A percentile compares a stretch with the other conserved stretches of the same genome.
Conservation (phyloP, 2,113 vertebrate genomes). For the Xyliphius kryptos region DNA sequence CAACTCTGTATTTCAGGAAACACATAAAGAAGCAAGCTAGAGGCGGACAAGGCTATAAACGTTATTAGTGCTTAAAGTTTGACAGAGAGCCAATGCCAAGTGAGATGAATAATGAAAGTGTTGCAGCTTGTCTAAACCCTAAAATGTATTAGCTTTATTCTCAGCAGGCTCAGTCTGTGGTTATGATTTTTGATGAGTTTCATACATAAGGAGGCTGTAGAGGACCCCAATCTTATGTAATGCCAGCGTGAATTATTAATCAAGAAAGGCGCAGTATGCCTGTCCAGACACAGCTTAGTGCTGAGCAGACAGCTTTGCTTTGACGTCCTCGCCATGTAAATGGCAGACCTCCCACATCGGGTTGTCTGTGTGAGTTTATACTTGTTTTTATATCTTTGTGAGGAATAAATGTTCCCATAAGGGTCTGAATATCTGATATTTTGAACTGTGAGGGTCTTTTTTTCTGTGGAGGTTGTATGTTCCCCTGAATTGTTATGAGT, state of each 20-base stretch:
- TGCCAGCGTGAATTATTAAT: constrained; percentile 63
- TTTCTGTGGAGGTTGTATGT: too few relatives aligned
- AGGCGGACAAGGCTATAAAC: constrained; percentile 20
- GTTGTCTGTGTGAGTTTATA: too few relatives aligned
- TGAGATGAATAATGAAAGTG: constrained; percentile 26
- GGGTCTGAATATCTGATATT: too few relatives aligned
- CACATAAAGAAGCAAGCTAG: constrained; percentile 23
- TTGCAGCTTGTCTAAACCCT: constrained; percentile 30
- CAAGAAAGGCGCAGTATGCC: constrained; percentile 44
- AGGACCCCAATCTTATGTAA: constrained; percentile 51
- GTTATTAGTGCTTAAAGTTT: constrained; percentile 34
- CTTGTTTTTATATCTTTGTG: too few relatives aligned
- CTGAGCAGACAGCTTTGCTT: constrained; percentile 58
- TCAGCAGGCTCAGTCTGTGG: constrained; percentile 41
- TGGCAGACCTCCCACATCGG: constrained; percentile 35
- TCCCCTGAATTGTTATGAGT: too few relatives aligned
- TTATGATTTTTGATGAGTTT: constrained; percentile 35
- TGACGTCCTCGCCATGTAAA: constrained; percentile 46
- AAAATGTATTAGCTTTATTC: constrained; percentile 46
- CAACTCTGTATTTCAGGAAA: constrained; percentile 25
- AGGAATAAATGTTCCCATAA: too few relatives aligned
- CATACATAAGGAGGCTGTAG: constrained; percentile 40
- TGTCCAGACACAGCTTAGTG: constrained; percentile 54
- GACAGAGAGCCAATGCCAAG: constrained; percentile 20
- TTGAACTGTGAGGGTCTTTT: too few relatives aligned